A percentile compares a stretch with the other conserved stretches of the same genome.
Evolutionary conservation across 2,888 invertebrate species (phyloP).

Genomic region (Lochmaea capreae): DNA sequence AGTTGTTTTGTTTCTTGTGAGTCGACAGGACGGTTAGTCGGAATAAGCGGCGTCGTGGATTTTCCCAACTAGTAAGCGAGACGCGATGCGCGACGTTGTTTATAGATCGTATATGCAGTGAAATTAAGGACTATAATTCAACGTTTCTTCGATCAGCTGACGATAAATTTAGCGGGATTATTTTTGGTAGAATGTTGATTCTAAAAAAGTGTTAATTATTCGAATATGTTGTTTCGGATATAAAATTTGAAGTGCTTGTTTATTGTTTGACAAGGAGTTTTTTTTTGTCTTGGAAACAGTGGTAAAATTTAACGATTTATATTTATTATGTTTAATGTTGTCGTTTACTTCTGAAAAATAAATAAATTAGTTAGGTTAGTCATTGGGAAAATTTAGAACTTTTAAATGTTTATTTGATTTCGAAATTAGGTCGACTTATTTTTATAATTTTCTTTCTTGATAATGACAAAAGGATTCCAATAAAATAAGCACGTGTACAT

Average conservation of each 20-base stretch:
- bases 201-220: slow-evolving; percentile 36
- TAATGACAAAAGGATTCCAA: too few relatives aligned
- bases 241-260: slow-evolving; percentile 22
- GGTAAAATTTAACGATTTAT: slow-evolving; percentile 25
- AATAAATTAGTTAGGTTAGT: neutral
- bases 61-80: slow-evolving; percentile 39
- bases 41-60: slow-evolving; percentile 24
- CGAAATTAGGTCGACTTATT: slow-evolving; percentile 2
- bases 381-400: neutral
- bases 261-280: slow-evolving; percentile 11
- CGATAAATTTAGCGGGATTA: slow-evolving; percentile 57
- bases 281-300: slow-evolving; percentile 15
- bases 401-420: slow-evolving; percentile 1
- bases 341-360: slow-evolving; percentile 27
- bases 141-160: slow-evolving; percentile 28
- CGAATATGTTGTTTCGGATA: slow-evolving; percentile 28
- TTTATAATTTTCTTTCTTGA: neutral
- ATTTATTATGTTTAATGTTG: slow-evolving; percentile 21
- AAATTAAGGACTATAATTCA: slow-evolving; percentile 31
- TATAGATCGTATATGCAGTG: slow-evolving; percentile 28
- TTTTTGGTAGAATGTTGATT: slow-evolving; percentile 47
- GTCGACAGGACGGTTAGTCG: slow-evolving; percentile 21
- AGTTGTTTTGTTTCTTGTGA: slow-evolving; percentile 38
- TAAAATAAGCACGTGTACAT: too few relatives aligned
- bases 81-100: slow-evolving; percentile 30